A percentile compares a stretch with the other conserved stretches of the same genome.
These are phyloP conservation scores for Leptura quadrifasciata DNA, from an alignment of 2,888 invertebrate species.

Conservation along the genomic window DNA sequence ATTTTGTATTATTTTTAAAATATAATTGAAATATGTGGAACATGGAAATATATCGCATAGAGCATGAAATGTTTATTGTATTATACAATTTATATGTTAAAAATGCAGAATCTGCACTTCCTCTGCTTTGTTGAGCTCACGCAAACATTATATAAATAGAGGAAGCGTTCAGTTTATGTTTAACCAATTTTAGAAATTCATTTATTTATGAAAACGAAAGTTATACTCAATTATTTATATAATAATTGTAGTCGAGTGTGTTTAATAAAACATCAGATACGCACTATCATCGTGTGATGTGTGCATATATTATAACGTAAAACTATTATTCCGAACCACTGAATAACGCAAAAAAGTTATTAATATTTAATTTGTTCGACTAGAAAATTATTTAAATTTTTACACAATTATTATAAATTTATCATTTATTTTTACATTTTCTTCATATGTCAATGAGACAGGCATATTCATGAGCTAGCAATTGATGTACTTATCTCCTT, in stretches of 20 bases:
- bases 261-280: constrained; percentile 47
- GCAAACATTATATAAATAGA: constrained; percentile 67
- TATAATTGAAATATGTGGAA: constrained; percentile 37
- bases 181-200: constrained; percentile 62
- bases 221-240: constrained; percentile 36
- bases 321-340: constrained; percentile 44
- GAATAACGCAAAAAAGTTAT: constrained; percentile 24
- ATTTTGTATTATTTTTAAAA: constrained; percentile 31
- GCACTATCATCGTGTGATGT: constrained; percentile 46
- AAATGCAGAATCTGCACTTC: constrained; percentile 62
- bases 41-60: constrained; percentile 31
- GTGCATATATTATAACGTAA: constrained; percentile 44
- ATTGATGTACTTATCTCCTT: constrained; percentile 7
- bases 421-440: constrained; percentile 38
- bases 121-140: constrained; percentile 66
- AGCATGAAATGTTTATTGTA: constrained; percentile 57
- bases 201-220: constrained; percentile 52
- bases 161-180: constrained; percentile 64
- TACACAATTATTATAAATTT: constrained; percentile 36
- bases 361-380: constrained; percentile 46
- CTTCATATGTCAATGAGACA: neutral
- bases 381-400: constrained; percentile 45
- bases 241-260: constrained; percentile 24
- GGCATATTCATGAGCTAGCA: neutral
- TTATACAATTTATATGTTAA: constrained; percentile 54